Base-by-base conservation (phyloP, 1,140 invertebrate genomes). In the Eciton burchellii region DNA sequence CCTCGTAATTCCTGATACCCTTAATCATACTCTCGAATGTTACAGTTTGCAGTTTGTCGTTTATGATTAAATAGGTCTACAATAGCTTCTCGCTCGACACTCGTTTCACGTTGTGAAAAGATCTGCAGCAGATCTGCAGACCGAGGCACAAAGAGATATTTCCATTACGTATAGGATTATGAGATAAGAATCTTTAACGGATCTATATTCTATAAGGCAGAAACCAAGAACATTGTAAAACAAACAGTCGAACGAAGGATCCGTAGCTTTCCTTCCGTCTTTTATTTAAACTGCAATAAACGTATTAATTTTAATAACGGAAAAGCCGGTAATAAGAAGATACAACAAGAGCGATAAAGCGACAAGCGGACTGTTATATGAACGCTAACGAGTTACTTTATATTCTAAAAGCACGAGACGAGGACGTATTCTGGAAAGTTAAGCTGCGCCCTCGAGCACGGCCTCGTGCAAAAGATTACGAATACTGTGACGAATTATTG, bases 401-500 rank as follows among this genome's bases (percentile, higher is more conserved):
- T 79, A 79, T 60, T 83, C 41, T 35, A 12, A 59, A 24, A 19
- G 8, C 43, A 49, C 45, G 21, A 59, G 4, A 12, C 49, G 19
- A 70, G 65, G 35, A 60, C 43, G 47, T 56, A 81, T 81, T 81
- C 68, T 62, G 76, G 21, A 71, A 71, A 81, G 65, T 35, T 14
- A 16, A 29, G 63, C 21, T 24, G 65, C 68, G 77, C 41, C 66
- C 56, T 81, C 56, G 54, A 6, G 52, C 29, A 63, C 12, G 62
- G 19, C 68, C 49, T 73, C n/a, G 68, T 5, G n/a, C 14, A 47
- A 60, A n/a, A 6, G 24, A 57, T 63, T 52, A 63, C 57, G 43
- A 54, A 82, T 82, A 82, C 43, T 63, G 71, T 63, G 56, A 79
- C 49, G 52, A 73, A 81, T 81, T 81, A 73, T 81, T 60, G 54